phyloP scores from a whole-genome alignment of 2,888 invertebrate species.

The Melolontha melolontha region DNA sequence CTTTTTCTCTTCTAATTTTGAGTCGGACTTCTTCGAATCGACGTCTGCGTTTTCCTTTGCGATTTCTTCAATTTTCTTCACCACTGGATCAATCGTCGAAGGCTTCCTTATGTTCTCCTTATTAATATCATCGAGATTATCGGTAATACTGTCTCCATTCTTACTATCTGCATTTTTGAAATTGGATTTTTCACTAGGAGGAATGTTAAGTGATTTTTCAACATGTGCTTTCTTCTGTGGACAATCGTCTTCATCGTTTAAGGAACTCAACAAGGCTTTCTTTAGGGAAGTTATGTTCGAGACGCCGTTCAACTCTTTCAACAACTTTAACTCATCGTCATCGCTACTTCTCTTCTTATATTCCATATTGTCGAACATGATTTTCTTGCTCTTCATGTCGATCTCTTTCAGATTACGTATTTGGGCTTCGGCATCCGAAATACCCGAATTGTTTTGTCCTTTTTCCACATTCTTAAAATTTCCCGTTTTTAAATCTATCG shows the following conservation, averaged over 20 bases:
- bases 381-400: conserved; percentile 18
- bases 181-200: conserved; percentile 8
- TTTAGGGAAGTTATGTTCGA: conserved; percentile 4
- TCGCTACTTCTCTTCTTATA: background rate
- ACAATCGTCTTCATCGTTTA: conserved; percentile 1
- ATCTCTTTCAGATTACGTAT: conserved; percentile 20
- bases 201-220: conserved; percentile 25
- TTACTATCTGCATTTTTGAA: background rate
- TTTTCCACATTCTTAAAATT: background rate
- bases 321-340: conserved; percentile 11
- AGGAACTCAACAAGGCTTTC: conserved; percentile 6
- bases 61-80: too few species aligned
- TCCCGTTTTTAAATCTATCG: conserved; percentile 54
- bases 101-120: conserved; percentile 17
- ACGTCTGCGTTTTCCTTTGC: too few species aligned
- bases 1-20: background rate
- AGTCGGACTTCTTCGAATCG: too few species aligned
- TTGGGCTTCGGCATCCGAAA: conserved; percentile 14
- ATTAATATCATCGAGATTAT: conserved; percentile 3
- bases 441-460: background rate
- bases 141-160: conserved; percentile 5
- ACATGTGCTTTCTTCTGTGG: background rate
- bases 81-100: too few species aligned
- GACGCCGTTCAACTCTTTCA: conserved; percentile 26
- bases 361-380: conserved; percentile 3